phyloP scores from a whole-genome alignment of 1,140 invertebrate genomes.

The Drosophila nasuta region DNA sequence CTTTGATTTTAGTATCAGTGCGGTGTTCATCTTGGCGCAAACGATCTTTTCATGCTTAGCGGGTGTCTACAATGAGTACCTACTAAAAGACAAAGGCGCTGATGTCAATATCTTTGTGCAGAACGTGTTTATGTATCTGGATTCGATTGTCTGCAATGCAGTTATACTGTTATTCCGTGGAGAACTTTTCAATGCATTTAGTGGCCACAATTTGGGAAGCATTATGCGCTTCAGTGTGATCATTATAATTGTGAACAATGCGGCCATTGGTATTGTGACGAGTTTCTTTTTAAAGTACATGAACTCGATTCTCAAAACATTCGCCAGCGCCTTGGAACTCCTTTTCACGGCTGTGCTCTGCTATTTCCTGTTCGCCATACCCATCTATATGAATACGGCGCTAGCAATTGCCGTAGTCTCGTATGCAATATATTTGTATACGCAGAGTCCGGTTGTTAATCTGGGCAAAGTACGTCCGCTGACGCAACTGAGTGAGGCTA shows the following conservation, averaged over 20 bases:
- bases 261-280: constrained; percentile 96
- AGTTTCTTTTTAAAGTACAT: constrained; percentile 96
- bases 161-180: constrained; percentile 89
- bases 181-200: constrained; percentile 87
- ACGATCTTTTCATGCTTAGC: constrained; percentile 96
- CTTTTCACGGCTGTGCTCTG: constrained; percentile 96
- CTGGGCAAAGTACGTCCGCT: constrained; percentile 79
- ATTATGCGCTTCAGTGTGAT: constrained; percentile 90
- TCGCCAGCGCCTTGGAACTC: constrained; percentile 96
- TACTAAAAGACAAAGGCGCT: constrained; percentile 93
- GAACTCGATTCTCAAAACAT: constrained; percentile 98
- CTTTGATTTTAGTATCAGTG: constrained; percentile 88
- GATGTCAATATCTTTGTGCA: constrained; percentile 96
- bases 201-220: constrained; percentile 86
- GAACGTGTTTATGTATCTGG: constrained; percentile 98
- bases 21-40: constrained; percentile 92
- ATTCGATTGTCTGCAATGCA: constrained; percentile 96
- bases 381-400: constrained; percentile 93
- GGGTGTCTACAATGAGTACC: constrained; percentile 98
- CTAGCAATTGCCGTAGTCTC: constrained; percentile 93
- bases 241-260: constrained; percentile 95
- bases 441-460: constrained; percentile 94
- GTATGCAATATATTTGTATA: constrained; percentile 93
- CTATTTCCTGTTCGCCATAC: constrained; percentile 95
- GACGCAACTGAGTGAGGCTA: constrained; percentile 53